These are phyloP conservation scores for Melanocharis versteri DNA, from an alignment of 2,113 vertebrate species.

Conservation along the genomic window DNA sequence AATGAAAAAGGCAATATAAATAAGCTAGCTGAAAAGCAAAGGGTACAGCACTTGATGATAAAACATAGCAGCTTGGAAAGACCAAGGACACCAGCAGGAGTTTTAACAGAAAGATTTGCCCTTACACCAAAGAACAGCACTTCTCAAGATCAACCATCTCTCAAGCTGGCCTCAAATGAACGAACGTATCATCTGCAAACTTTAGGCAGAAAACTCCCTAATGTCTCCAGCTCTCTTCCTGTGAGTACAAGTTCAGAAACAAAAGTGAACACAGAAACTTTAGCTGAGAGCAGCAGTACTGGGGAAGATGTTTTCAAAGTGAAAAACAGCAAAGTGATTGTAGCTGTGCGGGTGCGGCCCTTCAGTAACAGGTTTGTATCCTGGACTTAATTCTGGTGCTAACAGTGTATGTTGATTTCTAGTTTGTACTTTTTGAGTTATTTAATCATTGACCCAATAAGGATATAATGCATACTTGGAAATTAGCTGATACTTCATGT, in stretches of 20 bases:
- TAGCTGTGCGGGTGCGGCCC: slow-evolving; percentile 89
- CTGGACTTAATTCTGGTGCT: background rate
- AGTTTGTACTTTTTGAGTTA: background rate
- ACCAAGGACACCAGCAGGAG: slow-evolving; percentile 48
- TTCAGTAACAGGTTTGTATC: slow-evolving; percentile 84
- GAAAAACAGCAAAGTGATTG: slow-evolving; percentile 88
- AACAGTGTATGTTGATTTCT: background rate
- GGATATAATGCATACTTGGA: background rate
- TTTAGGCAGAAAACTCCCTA: slow-evolving; percentile 13
- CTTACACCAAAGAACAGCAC: background rate
- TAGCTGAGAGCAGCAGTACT: background rate
- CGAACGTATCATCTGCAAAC: background rate
- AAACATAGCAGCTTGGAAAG: slow-evolving; percentile 66
- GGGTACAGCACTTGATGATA: background rate
- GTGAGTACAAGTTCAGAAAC: background rate
- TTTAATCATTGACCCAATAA: background rate
- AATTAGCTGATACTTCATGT: background rate
- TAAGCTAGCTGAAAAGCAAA: slow-evolving; percentile 52
- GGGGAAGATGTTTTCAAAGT: slow-evolving; percentile 67
- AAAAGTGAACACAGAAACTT: background rate
- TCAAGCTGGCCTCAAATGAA: background rate
- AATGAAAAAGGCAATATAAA: slow-evolving; percentile 59
- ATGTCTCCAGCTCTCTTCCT: background rate
- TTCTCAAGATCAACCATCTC: background rate
- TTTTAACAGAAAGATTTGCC: background rate